Conservation (phyloP, 2,113 vertebrate genomes). For the Hemibagrus wyckioides region DNA sequence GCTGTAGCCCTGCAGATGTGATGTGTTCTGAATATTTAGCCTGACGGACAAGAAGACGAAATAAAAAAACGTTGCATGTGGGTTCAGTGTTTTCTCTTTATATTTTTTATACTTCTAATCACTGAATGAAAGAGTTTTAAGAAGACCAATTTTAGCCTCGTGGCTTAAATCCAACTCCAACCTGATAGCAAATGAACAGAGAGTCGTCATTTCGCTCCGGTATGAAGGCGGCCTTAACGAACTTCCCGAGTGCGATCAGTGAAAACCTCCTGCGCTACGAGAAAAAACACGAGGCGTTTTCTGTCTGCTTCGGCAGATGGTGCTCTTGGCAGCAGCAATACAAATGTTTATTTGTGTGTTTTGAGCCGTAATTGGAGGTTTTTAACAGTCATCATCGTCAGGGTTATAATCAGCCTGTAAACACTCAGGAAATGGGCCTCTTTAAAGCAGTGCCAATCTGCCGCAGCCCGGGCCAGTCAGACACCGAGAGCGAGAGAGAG, state of each 20-base stretch:
- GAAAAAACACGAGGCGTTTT: conserved; percentile 74
- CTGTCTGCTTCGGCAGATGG: conserved; percentile 83
- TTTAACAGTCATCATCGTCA: conserved; percentile 80
- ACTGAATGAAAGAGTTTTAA: neutral
- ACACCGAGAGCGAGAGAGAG: conserved; percentile 24
- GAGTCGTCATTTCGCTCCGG: neutral
- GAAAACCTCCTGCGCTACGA: conserved; percentile 75
- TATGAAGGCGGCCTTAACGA: neutral
- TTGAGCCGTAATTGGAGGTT: conserved; percentile 84
- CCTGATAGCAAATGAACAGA: neutral
- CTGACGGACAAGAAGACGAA: neutral
- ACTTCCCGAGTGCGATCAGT: conserved; percentile 73
- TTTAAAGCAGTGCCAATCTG: conserved; percentile 62
- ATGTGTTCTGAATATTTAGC: neutral
- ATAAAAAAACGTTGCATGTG: neutral
- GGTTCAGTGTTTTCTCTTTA: neutral
- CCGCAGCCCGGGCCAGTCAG: conserved; percentile 52
- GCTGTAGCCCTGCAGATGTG: neutral
- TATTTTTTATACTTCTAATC: neutral
- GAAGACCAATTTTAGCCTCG: neutral
- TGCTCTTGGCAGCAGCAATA: conserved; percentile 84
- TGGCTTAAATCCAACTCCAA: neutral
- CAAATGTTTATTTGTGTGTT: conserved; percentile 90
- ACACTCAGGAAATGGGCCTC: conserved; percentile 70
- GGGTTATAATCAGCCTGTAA: conserved; percentile 83